These are phyloP conservation scores for Nomada ferruginata DNA, from an alignment of 2,888 invertebrate genomes.

Conservation along the genomic window DNA sequence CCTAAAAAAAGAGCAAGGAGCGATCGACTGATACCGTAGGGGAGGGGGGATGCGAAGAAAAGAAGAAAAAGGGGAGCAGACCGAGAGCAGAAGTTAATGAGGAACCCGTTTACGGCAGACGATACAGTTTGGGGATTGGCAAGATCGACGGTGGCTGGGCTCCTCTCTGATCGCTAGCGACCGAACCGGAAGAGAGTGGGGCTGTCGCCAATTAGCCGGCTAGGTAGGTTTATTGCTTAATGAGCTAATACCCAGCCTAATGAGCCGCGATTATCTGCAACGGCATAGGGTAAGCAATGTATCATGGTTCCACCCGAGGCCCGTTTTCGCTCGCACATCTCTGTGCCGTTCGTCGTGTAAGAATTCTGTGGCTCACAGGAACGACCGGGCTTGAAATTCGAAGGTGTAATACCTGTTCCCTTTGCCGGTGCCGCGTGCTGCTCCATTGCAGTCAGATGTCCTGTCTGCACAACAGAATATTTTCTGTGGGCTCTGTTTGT, in stretches of 20 bases:
- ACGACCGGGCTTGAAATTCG: background rate
- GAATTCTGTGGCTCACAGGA: background rate
- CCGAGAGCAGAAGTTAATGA: conserved; percentile 68
- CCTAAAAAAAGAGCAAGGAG: background rate
- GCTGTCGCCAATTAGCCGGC: conserved; percentile 79
- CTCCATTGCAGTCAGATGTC: no score
- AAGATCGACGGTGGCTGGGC: conserved; percentile 58
- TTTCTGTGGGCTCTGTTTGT: no score
- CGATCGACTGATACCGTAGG: conserved; percentile 14
- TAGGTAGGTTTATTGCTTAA: conserved; percentile 81
- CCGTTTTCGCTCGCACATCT: conserved; percentile 20
- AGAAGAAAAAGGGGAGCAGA: conserved; percentile 12
- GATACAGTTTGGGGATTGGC: conserved; percentile 68
- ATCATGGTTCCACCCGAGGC: conserved; percentile 53
- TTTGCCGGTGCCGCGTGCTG: no score
- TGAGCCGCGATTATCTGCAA: conserved; percentile 79
- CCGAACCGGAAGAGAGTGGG: conserved; percentile 76
- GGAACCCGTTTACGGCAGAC: conserved; percentile 67
- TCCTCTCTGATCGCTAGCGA: conserved; percentile 65
- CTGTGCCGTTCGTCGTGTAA: conserved; percentile 11
- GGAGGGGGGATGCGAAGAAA: conserved; percentile 10
- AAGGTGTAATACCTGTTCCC: background rate
- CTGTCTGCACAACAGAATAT: no score
- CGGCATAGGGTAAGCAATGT: conserved; percentile 61
- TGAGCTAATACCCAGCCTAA: conserved; percentile 80